These are phyloP conservation scores for Sapayoa aenigma DNA, from an alignment of 2,113 vertebrate genomes.

Conservation along the genomic window DNA sequence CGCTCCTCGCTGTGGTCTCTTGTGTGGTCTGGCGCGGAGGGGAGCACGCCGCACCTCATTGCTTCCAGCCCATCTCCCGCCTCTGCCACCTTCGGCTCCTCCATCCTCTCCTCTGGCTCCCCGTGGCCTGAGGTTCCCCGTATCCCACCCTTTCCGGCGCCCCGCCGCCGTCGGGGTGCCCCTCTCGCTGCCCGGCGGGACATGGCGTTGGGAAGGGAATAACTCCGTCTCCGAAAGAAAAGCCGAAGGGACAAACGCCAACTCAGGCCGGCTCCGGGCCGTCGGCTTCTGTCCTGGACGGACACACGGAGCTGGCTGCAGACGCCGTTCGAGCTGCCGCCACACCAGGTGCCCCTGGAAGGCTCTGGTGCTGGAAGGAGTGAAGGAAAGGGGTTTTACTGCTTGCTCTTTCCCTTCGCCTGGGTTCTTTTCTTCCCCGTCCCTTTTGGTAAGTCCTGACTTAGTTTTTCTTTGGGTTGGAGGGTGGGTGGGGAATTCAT, in stretches of 20 bases:
- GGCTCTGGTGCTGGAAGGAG: slow-evolving; percentile 46
- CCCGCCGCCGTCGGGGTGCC: not conserved
- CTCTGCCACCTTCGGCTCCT: not conserved
- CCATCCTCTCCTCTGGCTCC: not conserved
- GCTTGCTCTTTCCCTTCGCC: not conserved
- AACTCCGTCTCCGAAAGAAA: not conserved
- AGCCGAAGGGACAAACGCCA: slow-evolving; percentile 30
- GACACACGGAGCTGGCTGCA: slow-evolving; percentile 25
- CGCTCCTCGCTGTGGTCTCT: not conserved
- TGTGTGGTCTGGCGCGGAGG: slow-evolving; percentile 27
- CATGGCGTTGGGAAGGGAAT: not conserved
- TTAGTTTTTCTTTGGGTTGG: not conserved
- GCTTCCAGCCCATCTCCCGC: not conserved
- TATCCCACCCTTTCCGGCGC: not conserved
- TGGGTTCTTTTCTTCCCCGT: not conserved
- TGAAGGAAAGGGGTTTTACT: slow-evolving; percentile 1
- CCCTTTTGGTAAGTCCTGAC: slow-evolving; percentile 52
- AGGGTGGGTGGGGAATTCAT: not conserved
- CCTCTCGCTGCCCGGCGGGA: slow-evolving; percentile 3
- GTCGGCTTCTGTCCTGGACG: slow-evolving; percentile 61
- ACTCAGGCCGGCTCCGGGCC: not conserved
- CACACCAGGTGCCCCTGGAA: slow-evolving; percentile 41
- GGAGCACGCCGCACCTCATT: not conserved
- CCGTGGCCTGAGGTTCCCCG: not conserved
- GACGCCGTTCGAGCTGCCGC: slow-evolving; percentile 11